phyloP scores from a whole-genome alignment of 2,888 invertebrate species.

The Taphrorychus bicolor region DNA sequence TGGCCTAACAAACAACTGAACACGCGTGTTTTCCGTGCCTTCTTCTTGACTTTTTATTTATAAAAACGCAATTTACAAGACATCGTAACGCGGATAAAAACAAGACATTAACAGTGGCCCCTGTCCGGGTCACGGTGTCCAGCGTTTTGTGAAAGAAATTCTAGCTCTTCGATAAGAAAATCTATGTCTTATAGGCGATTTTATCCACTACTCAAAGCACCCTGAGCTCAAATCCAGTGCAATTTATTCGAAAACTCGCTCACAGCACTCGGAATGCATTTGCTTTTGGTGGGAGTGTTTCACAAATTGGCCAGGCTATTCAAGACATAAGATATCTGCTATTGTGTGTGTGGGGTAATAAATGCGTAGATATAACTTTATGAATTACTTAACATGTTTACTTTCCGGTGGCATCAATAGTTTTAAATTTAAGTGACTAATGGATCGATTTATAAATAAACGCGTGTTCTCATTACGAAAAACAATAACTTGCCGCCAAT shows the following conservation, averaged over 20 bases:
- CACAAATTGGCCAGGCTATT: too few species aligned
- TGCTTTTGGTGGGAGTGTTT: background rate
- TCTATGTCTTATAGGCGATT: too few species aligned
- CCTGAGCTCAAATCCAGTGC: too few species aligned
- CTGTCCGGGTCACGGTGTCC: background rate
- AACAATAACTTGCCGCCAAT: background rate
- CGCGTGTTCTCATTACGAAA: background rate
- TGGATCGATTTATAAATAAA: background rate
- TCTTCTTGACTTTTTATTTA: constrained; percentile 10
- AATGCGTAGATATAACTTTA: background rate
- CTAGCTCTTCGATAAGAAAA: too few species aligned
- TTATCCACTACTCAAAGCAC: too few species aligned
- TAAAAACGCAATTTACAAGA: constrained; percentile 8
- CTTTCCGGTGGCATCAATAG: background rate
- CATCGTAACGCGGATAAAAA: constrained; percentile 9
- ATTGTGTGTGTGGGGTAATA: background rate
- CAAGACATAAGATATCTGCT: too few species aligned
- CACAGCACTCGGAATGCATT: too few species aligned
- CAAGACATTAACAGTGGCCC: constrained; percentile 8
- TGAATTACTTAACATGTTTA: background rate
- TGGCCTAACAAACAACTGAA: constrained; percentile 16
- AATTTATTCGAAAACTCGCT: too few species aligned
- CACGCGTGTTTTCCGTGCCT: constrained; percentile 30
- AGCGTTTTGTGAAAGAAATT: background rate
- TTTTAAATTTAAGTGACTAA: background rate